These are phyloP conservation scores for Tanypteryx hageni DNA, from an alignment of 2,888 invertebrate genomes.

Conservation along the genomic window DNA sequence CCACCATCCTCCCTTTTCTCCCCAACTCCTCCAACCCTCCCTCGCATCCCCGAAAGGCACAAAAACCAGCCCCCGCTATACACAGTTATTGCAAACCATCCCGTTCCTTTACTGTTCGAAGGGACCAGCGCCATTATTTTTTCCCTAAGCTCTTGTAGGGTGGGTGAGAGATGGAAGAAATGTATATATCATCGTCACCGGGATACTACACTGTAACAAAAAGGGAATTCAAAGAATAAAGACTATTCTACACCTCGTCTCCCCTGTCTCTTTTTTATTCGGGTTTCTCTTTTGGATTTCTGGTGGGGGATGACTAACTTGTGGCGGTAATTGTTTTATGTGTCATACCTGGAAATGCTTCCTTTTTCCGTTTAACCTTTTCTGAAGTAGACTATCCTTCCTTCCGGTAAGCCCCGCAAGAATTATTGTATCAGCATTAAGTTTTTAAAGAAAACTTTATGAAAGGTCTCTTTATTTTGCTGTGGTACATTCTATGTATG, in stretches of 20 bases:
- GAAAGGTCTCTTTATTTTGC: background rate
- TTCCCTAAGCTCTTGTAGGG: background rate
- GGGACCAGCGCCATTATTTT: conserved; percentile 21
- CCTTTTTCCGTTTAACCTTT: background rate
- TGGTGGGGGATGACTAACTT: conserved; percentile 9
- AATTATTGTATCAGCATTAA: background rate
- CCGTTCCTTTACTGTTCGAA: conserved; percentile 40
- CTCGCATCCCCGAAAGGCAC: conserved; percentile 19
- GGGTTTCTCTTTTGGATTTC: background rate
- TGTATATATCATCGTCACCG: conserved; percentile 55
- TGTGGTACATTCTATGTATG: no score
- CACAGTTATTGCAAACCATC: conserved; percentile 53
- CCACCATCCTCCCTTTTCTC: background rate
- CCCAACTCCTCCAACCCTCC: background rate
- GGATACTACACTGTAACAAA: conserved; percentile 25
- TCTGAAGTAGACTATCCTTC: background rate
- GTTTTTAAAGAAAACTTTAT: background rate
- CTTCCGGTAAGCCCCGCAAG: background rate
- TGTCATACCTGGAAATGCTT: background rate
- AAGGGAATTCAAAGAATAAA: conserved; percentile 8
- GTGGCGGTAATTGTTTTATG: conserved; percentile 31
- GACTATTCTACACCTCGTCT: conserved; percentile 5
- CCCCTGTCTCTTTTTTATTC: conserved; percentile 25
- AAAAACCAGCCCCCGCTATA: conserved; percentile 27
- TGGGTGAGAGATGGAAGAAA: background rate